Base-by-base conservation (phyloP, 2,888 invertebrate genomes). In the Seira sanloemensis region DNA sequence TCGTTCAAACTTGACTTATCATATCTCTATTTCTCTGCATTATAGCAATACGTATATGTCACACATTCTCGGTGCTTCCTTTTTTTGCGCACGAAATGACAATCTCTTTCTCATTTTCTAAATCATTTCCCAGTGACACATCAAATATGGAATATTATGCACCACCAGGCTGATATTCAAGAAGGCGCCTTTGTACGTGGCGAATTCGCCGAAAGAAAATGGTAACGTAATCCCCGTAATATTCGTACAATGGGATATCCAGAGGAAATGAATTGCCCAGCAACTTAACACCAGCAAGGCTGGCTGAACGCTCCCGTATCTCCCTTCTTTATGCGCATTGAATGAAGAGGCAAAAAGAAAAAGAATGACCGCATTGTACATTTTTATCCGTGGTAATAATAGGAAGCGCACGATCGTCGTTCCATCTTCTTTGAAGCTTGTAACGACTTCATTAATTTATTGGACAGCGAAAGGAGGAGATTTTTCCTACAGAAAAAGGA, bases 371-470 rank as follows among this genome's bases (percentile, higher is more conserved):
- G 71, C 81, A 76, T 54, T 54, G 2, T 25, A 46, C 27, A 66
- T 76, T 46, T 76, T 50, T 50, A 50, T 50, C 50, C 50, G 50
- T 50, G 5, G 50, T 50, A 50, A 50, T 50, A 50, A 50, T 50
- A 50, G 50, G 50, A 50, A n/a, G 50, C n/a, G 50, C 50, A 50
- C 50, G 50, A 12, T 50, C 50, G 50, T 50, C 50, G 21, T 19
- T 54, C 65, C 27, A 25, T 58, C 58, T 75, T 76, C 19, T 75
- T 71, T 81, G 68, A 62, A 69, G 75, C 71, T 50, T 81, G 50
- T 50, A 76, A 81, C 76, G 81, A 81, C 81, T 81, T 81, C 76
- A 76, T 81, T 81, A 81, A 81, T 81, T 81, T 81, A 81, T 81
- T 76, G 75, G 24, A 23, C 16, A 16, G 50, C 50, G 1, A 2